These are phyloP conservation scores for Luscinia luscinia DNA, from an alignment of 2,797 vertebrate species.

Conservation along the genomic window DNA sequence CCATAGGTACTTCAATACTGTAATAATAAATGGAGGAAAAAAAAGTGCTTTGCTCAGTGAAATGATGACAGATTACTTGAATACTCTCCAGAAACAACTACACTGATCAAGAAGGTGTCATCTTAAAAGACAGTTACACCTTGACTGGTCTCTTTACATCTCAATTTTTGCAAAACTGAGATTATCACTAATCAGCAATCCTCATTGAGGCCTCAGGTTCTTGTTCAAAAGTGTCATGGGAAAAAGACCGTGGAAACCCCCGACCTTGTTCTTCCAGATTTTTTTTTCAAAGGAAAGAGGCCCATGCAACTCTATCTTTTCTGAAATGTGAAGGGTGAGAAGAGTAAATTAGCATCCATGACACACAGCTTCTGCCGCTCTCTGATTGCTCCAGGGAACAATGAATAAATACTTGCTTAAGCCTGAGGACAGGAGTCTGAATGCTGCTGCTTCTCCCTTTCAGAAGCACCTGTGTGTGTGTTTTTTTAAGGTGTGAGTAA, in stretches of 20 bases:
- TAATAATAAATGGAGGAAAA: not conserved
- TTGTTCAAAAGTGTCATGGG: slow-evolving; percentile 64
- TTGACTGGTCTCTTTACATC: not conserved
- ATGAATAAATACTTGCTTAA: slow-evolving; percentile 60
- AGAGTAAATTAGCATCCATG: slow-evolving; percentile 65
- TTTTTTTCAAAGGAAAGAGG: slow-evolving; percentile 57
- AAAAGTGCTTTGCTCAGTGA: not conserved
- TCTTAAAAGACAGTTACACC: slow-evolving; percentile 5
- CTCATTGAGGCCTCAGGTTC: not conserved
- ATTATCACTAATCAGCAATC: slow-evolving; percentile 22
- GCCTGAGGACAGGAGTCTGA: slow-evolving; percentile 19
- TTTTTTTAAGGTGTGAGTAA: slow-evolving; percentile 15
- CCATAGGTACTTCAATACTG: not conserved
- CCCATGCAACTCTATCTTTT: slow-evolving; percentile 59
- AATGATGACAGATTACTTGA: slow-evolving; percentile 7
- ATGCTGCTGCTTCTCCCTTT: slow-evolving; percentile 24
- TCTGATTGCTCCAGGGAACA: slow-evolving; percentile 22
- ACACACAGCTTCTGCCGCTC: slow-evolving; percentile 59
- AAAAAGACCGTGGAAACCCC: slow-evolving; percentile 75
- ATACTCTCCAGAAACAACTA: slow-evolving; percentile 3
- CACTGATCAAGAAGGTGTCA: not conserved
- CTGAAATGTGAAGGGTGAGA: slow-evolving; percentile 15
- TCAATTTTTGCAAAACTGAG: slow-evolving; percentile 48
- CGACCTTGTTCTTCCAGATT: slow-evolving; percentile 59
- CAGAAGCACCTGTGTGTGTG: slow-evolving; percentile 24